Evolutionary conservation across 2,113 vertebrate species (phyloP).

Genomic region (Xiphophorus couchianus): DNA sequence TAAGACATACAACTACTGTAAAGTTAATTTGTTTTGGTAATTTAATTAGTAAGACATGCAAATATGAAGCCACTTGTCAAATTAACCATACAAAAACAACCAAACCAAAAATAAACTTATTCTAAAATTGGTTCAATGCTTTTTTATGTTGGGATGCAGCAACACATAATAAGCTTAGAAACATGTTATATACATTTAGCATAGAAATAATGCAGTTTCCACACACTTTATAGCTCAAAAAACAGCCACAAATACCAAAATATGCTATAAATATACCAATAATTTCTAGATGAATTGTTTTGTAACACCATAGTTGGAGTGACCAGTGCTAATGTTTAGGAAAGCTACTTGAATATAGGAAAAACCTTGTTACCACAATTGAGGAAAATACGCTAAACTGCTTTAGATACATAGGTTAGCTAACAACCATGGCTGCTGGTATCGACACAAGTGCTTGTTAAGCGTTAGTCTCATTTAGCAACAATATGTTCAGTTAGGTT

Average conservation of each 20-base stretch:
- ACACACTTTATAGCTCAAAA: neutral
- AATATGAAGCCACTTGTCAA: neutral
- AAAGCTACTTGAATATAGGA: too few relatives aligned
- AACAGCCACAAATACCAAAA: neutral
- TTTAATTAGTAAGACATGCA: neutral
- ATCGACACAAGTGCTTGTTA: too few relatives aligned
- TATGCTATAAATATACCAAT: neutral
- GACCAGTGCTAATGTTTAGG: too few relatives aligned
- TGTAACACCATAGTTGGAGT: neutral
- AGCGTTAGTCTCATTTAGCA: neutral
- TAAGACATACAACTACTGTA: neutral
- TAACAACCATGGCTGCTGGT: neutral
- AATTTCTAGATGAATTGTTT: neutral
- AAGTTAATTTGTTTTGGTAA: neutral
- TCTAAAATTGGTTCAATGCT: neutral
- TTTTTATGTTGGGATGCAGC: neutral
- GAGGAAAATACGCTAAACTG: too few relatives aligned
- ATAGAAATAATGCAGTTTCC: neutral
- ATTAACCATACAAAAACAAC: neutral
- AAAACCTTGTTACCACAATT: too few relatives aligned
- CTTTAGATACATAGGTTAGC: too few relatives aligned
- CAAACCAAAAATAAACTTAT: neutral
- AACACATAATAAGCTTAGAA: neutral
- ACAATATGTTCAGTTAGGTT: neutral
- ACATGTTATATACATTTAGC: neutral